A percentile compares a stretch with the other conserved stretches of the same genome.
Evolutionary conservation across 2,113 vertebrate genomes (phyloP).

Genomic region (Hyaena hyaena): DNA sequence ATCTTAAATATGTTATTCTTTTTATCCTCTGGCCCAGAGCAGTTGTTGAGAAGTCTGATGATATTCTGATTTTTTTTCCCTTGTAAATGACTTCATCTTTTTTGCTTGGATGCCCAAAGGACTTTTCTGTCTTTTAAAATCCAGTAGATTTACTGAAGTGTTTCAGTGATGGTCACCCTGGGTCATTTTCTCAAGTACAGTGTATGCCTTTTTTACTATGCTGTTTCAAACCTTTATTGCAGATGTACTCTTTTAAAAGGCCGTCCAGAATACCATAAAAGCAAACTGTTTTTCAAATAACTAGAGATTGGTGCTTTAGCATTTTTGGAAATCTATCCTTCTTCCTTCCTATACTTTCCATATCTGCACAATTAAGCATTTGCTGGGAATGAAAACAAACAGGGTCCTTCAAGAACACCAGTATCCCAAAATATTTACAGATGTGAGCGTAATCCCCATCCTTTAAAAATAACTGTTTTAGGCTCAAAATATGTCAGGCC

Average conservation of each 20-base stretch:
- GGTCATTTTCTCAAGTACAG: neutral
- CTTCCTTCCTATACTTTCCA: neutral
- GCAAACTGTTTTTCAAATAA: neutral
- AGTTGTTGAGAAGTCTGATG: neutral
- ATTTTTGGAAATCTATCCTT: neutral
- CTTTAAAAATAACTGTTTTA: neutral
- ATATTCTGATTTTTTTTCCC: constrained; percentile 25
- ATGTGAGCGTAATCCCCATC: neutral
- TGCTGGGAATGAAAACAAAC: neutral
- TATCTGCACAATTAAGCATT: neutral
- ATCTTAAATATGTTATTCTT: neutral
- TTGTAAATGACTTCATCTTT: constrained; percentile 10
- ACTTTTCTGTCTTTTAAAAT: constrained; percentile 44
- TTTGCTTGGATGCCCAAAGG: neutral
- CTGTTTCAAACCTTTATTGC: neutral
- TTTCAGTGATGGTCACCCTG: neutral
- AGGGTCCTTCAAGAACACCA: neutral
- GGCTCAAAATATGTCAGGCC: neutral
- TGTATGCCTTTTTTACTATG: neutral
- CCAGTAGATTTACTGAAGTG: neutral
- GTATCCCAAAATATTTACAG: neutral
- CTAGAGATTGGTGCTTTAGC: neutral
- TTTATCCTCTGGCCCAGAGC: neutral
- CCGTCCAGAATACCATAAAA: neutral
- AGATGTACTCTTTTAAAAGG: neutral